Evolutionary conservation across 2,888 invertebrate species (phyloP), one percentile per base, ranked within the genome.

Genomic region (Isotomurus palustris): DNA sequence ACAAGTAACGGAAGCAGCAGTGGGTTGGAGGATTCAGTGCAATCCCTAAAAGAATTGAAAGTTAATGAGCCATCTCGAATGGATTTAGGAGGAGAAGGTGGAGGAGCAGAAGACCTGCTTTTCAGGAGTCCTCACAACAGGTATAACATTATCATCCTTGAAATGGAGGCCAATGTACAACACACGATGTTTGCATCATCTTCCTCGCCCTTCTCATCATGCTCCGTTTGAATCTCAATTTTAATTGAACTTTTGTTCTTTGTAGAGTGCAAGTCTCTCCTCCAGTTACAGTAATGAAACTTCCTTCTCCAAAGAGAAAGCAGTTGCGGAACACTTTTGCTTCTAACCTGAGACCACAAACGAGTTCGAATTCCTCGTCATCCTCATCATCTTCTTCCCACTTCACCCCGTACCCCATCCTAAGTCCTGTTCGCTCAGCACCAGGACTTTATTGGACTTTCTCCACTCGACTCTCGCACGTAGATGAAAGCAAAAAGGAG

Each of bases 361-460:
- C 52, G 4, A n/a, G n/a, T n/a, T n/a, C n/a, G n/a, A n/a, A n/a
- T n/a, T n/a, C n/a, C n/a, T n/a, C n/a, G n/a, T n/a, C n/a, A n/a
- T n/a, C n/a, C n/a, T 38, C 35, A 25, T 40, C 19, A 29, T 45
- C 55, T 28, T 79, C 80, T 25, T 79, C 83, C 12, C 82, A 83
- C 60, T 97, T 89, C 76, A 96, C 95, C 0, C 95, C 97, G 14
- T 88, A 91, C 27, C 97, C 97, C 0, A 89, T 97, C 73, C 78
- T 97, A 53, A 91, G 92, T 73, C 97, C 97, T 0, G 87, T 91
- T 59, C 82, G 97, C 64, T 84, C 85, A 66, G 93, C 93, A 1
- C 82, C 88, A 0, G 96, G 96, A 0, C 79, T 96, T 2, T 92
- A 86, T 73, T 82, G 83, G 74, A 75, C 74, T 36, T 72, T 64